These are phyloP conservation scores for Meda fulgida DNA, from an alignment of 2,797 vertebrate genomes.

Conservation along the genomic window DNA sequence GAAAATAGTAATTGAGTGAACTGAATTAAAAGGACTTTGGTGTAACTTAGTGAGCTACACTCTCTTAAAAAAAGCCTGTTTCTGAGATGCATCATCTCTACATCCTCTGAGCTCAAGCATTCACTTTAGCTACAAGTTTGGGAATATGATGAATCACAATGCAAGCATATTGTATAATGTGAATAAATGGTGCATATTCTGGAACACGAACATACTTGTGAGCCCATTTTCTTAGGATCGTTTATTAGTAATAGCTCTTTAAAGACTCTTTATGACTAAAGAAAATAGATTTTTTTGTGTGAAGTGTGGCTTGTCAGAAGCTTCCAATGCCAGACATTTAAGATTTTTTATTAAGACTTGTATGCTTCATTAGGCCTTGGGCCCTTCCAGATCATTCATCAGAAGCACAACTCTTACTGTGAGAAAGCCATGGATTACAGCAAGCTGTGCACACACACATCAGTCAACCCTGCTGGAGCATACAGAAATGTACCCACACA, in stretches of 20 bases:
- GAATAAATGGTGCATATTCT: constrained; percentile 25
- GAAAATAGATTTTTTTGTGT: constrained; percentile 20
- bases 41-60: background rate
- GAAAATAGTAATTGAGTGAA: background rate
- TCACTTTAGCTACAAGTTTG: constrained; percentile 16
- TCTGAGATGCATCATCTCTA: background rate
- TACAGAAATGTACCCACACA: background rate
- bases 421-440: constrained; percentile 47
- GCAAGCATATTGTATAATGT: constrained; percentile 26
- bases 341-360: constrained; percentile 51
- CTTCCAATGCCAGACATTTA: constrained; percentile 42
- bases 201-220: background rate
- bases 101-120: background rate
- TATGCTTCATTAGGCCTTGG: constrained; percentile 51
- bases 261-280: constrained; percentile 42
- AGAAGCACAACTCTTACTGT: constrained; percentile 48
- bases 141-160: background rate
- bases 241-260: constrained; percentile 36
- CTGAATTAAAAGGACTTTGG: background rate
- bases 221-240: constrained; percentile 17
- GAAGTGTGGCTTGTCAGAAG: constrained; percentile 32
- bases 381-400: constrained; percentile 49
- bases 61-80: constrained; percentile 10
- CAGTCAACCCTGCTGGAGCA: constrained; percentile 44
- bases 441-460: constrained; percentile 51